These are phyloP conservation scores for Pantelozetes paolii DNA, from an alignment of 2,888 invertebrate genomes.

Conservation along the genomic window DNA sequence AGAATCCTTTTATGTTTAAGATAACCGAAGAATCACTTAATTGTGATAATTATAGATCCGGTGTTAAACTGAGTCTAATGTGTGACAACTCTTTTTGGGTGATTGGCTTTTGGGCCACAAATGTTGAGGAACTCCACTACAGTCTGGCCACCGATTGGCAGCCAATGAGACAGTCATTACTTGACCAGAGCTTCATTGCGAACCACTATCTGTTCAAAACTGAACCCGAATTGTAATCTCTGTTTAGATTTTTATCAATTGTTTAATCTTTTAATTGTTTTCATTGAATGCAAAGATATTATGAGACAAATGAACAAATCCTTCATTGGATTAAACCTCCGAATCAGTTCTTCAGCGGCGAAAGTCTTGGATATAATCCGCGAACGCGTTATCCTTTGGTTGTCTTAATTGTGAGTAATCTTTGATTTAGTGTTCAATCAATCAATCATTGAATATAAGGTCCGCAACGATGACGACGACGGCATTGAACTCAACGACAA, in stretches of 20 bases:
- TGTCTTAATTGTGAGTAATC: constrained; percentile 59
- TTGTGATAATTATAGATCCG: constrained; percentile 36
- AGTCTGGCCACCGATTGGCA: constrained; percentile 34
- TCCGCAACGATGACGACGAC: constrained; percentile 37
- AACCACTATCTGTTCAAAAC: constrained; percentile 3
- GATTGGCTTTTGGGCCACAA: constrained; percentile 40
- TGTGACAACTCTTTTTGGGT: constrained; percentile 42
- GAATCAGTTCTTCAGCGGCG: constrained; percentile 6
- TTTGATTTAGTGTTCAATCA: background rate
- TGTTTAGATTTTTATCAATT: background rate
- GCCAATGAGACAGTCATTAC: constrained; percentile 31
- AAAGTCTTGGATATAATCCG: constrained; percentile 57
- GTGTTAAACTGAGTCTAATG: constrained; percentile 25
- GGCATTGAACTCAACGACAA: constrained; percentile 36
- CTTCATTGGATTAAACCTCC: constrained; percentile 37
- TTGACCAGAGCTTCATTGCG: constrained; percentile 28
- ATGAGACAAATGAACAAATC: constrained; percentile 34
- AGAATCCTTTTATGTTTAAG: constrained; percentile 40
- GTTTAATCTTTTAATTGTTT: background rate
- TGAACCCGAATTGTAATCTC: constrained; percentile 38
- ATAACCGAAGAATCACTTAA: constrained; percentile 29
- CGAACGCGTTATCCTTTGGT: constrained; percentile 72
- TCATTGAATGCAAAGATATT: constrained; percentile 29
- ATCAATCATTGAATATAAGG: background rate
- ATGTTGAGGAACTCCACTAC: constrained; percentile 37